Conservation (phyloP, 53 echinoderm and acorn worm species). For the Glandiceps talaboti region DNA sequence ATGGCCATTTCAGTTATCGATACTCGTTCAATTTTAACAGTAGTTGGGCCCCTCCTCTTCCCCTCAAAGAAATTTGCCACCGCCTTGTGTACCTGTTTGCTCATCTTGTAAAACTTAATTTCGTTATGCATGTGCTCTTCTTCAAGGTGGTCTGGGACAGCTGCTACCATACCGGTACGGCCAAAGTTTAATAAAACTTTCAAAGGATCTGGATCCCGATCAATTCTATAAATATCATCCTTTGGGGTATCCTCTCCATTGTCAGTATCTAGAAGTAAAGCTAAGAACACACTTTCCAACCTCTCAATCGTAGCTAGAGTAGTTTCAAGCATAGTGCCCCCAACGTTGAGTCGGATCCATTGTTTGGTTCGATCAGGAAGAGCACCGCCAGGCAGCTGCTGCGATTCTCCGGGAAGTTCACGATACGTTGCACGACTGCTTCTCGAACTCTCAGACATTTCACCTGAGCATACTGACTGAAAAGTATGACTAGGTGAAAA, state of each 20-base stretch:
- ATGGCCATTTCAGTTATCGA: conserved; percentile 55
- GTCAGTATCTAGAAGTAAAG: conserved; percentile 47
- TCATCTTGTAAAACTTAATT: conserved; percentile 47
- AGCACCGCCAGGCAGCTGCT: conserved; percentile 39
- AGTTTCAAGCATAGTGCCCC: conserved; percentile 58
- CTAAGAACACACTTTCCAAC: conserved; percentile 40
- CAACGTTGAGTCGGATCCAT: conserved; percentile 67
- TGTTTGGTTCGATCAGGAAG: conserved; percentile 27
- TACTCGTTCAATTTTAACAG: conserved; percentile 41
- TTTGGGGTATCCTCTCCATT: conserved; percentile 7
- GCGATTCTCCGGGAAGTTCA: conserved; percentile 52
- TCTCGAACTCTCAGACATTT: neutral
- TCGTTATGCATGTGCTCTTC: conserved; percentile 54
- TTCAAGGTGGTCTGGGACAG: conserved; percentile 44
- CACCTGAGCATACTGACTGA: too few species aligned
- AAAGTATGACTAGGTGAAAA: too few species aligned
- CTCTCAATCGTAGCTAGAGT: conserved; percentile 39
- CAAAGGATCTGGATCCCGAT: conserved; percentile 50
- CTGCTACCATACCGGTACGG: conserved; percentile 38
- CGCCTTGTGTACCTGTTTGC: conserved; percentile 13
- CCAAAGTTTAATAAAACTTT: conserved; percentile 63
- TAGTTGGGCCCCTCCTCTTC: conserved; percentile 32
- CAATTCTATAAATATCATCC: conserved; percentile 46
- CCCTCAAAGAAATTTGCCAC: conserved; percentile 36
- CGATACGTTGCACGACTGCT: neutral